Conservation (phyloP, 2,888 invertebrate genomes). For the Malacosoma neustria region DNA sequence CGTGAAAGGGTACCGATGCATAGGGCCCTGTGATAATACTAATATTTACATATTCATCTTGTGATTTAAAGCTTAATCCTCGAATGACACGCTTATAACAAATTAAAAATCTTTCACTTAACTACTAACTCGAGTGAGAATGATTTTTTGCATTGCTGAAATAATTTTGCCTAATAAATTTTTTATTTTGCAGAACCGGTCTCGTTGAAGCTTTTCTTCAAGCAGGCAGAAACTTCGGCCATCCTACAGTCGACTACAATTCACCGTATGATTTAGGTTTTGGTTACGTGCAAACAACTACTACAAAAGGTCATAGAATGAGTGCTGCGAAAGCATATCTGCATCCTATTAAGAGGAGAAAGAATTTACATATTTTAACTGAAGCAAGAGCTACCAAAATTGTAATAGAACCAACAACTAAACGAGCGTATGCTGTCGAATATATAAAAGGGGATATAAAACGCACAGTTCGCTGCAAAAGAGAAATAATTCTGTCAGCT, state of each 20-base stretch:
- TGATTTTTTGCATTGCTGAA: too few relatives aligned
- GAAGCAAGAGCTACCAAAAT: conserved; percentile 56
- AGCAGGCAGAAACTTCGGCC: conserved; percentile 74
- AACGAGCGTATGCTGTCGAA: conserved; percentile 81
- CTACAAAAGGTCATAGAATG: conserved; percentile 77
- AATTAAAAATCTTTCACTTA: conserved; percentile 17
- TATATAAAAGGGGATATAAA: conserved; percentile 72
- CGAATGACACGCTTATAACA: too few relatives aligned
- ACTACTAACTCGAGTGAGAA: too few relatives aligned
- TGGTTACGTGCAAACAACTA: conserved; percentile 65
- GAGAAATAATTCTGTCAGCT: conserved; percentile 89
- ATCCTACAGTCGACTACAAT: conserved; percentile 76
- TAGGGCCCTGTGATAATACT: too few relatives aligned
- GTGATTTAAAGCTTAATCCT: too few relatives aligned
- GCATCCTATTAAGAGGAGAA: conserved; percentile 74
- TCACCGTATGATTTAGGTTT: conserved; percentile 77
- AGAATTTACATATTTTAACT: conserved; percentile 75
- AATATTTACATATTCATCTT: too few relatives aligned
- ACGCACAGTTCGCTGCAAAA: conserved; percentile 75
- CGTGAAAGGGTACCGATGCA: too few relatives aligned
- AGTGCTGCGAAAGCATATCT: conserved; percentile 81
- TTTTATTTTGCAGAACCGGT: conserved; percentile 45
- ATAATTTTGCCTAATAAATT: too few relatives aligned
- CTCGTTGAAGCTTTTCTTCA: conserved; percentile 73
- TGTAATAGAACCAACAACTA: conserved; percentile 67